Conservation (phyloP, 2,888 invertebrate genomes). For the Thera obeliscata region DNA sequence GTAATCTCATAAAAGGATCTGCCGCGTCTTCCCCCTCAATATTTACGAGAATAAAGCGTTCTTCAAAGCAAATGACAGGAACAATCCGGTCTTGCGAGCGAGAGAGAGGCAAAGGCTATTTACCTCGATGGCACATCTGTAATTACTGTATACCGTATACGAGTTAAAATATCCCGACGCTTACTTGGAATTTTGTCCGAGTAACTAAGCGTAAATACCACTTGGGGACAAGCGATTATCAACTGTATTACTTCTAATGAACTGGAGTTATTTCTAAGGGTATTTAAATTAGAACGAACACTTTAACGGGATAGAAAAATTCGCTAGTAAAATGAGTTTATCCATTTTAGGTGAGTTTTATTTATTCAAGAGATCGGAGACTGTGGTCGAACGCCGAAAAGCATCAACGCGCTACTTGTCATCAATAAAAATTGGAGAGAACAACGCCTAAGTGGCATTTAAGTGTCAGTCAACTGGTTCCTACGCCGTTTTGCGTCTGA, state of each 20-base stretch:
- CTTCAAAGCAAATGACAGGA: conserved; percentile 72
- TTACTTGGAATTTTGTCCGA: conserved; percentile 63
- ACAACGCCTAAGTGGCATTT: conserved; percentile 79
- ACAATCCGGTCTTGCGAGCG: conserved; percentile 57
- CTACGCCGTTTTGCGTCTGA: conserved; percentile 64
- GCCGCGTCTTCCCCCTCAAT: conserved; percentile 54
- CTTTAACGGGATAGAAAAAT: conserved; percentile 3
- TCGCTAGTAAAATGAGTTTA: conserved; percentile 19
- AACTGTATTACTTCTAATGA: conserved; percentile 54
- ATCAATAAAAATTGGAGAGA: conserved; percentile 79
- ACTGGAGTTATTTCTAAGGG: conserved; percentile 15
- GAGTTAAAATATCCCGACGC: conserved; percentile 73
- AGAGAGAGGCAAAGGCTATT: conserved; percentile 67
- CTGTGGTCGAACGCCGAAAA: conserved; percentile 57
- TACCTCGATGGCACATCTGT: conserved; percentile 77
- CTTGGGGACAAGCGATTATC: conserved; percentile 55
- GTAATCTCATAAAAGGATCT: conserved; percentile 64
- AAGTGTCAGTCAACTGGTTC: conserved; percentile 81
- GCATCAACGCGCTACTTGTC: conserved; percentile 72
- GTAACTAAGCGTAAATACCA: conserved; percentile 56
- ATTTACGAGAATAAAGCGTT: conserved; percentile 69
- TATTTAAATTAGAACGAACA: conserved; percentile 14
- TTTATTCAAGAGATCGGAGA: conserved; percentile 40
- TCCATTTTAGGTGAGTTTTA: conserved; percentile 28
- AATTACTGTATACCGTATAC: conserved; percentile 76